Base-by-base conservation (phyloP, 2,113 vertebrate species). In the Bubo bubo region DNA sequence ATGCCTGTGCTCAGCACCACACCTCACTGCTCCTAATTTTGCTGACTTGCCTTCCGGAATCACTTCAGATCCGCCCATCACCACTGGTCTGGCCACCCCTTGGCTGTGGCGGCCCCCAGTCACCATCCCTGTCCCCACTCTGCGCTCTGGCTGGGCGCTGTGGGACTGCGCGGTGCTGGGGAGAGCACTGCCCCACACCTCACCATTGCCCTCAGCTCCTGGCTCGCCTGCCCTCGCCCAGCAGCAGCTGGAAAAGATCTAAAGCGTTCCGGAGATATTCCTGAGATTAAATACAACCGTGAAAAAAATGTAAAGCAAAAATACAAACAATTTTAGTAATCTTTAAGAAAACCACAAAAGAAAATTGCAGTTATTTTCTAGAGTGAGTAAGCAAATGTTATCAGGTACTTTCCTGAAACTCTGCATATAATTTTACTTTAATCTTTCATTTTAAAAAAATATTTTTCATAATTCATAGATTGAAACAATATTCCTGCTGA, bases 401-500 rank as follows among this genome's bases (percentile, higher is more conserved):
- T 41, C 19, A 23, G 12, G 41, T 39, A 60, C 64, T 89, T 87
- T 62, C 27, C 47, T 55, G 58, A 75, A 93, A 79, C 13, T 80
- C 64, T 2, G 1, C 26, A 43, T 22, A 7, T 35, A 43, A 58
- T 60, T 82, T 94, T 77, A 56, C 22, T 39, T 47, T n/a, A 75
- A 28, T 49, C 4, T 68, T 64, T 59, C 21, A 24, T 58, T 91
- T 0, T 0, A 8, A 49, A 81, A 72, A 73, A 43, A 21, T 28
- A 12, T 37, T 43, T 71, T 37, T 27, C 5, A 4, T 30, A 59
- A 77, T 79, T 89, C 63, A 84, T 39, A 67, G 15, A 39, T 84
- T 86, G 83, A 80, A 96, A 93, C 32, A 37, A 5, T 34, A 50
- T 71, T 93, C 71, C 56, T 93, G 60, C 64, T 81, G 43, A 67